These are phyloP conservation scores for Pipistrellus pygmaeus DNA, from an alignment of 2,797 vertebrate genomes.

Conservation along the genomic window DNA sequence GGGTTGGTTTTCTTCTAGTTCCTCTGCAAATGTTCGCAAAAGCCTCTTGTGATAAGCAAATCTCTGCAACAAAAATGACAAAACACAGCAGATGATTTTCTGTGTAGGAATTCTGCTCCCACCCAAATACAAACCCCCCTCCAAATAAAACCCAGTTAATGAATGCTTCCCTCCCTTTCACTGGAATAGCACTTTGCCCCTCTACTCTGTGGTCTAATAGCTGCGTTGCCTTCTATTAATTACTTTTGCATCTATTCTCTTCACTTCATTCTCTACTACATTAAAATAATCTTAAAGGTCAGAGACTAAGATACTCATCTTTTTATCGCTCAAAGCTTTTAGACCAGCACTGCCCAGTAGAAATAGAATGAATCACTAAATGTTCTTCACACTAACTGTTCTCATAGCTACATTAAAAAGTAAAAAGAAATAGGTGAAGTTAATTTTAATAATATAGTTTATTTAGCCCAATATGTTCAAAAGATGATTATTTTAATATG, in stretches of 20 bases:
- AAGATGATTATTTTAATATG: constrained; percentile 14
- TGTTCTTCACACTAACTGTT: constrained; percentile 38
- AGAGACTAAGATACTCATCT: constrained; percentile 33
- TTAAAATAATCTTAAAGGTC: constrained; percentile 40
- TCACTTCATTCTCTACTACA: background rate
- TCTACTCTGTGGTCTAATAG: background rate
- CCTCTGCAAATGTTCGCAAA: constrained; percentile 44
- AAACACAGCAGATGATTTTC: constrained; percentile 47
- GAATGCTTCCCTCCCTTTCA: background rate
- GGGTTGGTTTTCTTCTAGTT: constrained; percentile 49
- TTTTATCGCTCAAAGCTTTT: background rate
- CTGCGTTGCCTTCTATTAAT: background rate
- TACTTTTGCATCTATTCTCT: background rate
- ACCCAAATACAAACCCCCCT: background rate
- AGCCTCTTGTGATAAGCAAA: constrained; percentile 18
- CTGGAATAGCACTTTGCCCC: background rate
- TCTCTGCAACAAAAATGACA: constrained; percentile 39
- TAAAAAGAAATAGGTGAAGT: constrained; percentile 44
- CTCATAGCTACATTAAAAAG: background rate
- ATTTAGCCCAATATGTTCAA: background rate
- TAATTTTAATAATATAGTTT: constrained; percentile 47
- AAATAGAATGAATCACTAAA: constrained; percentile 10
- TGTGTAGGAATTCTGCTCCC: background rate
- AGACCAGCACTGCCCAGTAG: background rate
- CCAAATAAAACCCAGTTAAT: background rate